phyloP scores from a whole-genome alignment of 2,797 vertebrate species.

The Pitangus sulphuratus region DNA sequence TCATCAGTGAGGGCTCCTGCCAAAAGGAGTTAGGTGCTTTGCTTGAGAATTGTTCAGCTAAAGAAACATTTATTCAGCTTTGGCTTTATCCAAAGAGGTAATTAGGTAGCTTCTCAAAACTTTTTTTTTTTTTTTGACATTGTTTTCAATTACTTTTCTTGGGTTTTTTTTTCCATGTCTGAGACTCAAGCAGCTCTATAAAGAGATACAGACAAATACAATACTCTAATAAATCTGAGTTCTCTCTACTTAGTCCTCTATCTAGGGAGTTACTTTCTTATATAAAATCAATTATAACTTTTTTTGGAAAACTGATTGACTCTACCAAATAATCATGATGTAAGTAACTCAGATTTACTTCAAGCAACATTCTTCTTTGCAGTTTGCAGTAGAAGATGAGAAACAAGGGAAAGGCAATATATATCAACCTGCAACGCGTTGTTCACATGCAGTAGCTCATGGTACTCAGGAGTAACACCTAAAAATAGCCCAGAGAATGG shows the following conservation, averaged over 20 bases:
- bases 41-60: background rate
- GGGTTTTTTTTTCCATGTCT: background rate
- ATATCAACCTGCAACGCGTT: background rate
- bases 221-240: background rate
- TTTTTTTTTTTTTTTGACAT: background rate
- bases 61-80: background rate
- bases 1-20: background rate
- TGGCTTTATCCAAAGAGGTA: background rate
- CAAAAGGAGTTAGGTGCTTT: background rate
- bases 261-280: background rate
- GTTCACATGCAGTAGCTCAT: background rate
- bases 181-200: background rate
- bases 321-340: conserved; percentile 5
- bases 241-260: background rate
- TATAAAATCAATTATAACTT: background rate
- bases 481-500: background rate
- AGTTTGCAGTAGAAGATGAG: background rate
- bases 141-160: background rate
- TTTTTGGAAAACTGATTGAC: background rate
- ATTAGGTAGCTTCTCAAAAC: background rate
- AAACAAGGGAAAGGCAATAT: conserved; percentile 1
- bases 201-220: background rate
- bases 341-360: conserved; percentile 1
- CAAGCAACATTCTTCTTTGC: background rate
- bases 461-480: background rate